Base-by-base conservation (phyloP, 1,140 invertebrate genomes). In the Drosophila chauvacae region DNA sequence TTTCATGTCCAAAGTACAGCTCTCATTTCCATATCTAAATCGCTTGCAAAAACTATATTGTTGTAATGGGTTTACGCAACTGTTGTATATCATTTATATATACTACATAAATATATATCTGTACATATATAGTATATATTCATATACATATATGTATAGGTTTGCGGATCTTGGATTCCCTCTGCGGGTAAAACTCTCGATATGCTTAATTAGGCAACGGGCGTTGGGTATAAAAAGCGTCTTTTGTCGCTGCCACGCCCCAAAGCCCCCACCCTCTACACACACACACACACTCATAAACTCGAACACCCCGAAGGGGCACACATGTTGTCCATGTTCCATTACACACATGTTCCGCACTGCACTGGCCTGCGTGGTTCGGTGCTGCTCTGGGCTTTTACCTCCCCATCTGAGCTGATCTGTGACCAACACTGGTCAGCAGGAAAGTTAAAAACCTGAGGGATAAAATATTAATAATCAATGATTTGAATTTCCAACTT, bases 181-280 rank as follows among this genome's bases (percentile, higher is more conserved):
- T 47, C 58, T 18, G 20, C 66, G 33, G 28, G n/a, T 30, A 69
- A 41, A 39, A 56, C 30, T 74, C 81, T 73, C 61, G 78, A 81
- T 84, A 85, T 90, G 84, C 84, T 83, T 86, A 85, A 87, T 87
- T 82, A 87, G 83, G 80, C 83, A 87, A 87, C 69, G 74, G 81
- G 84, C 82, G 69, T 90, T 71, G 74, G 69, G 81, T 72, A 90
- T 90, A 75, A 90, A 84, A 88, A 85, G 84, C 84, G 81, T 84
- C 81, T 88, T 77, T 88, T 83, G 81, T 88, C 77, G 81, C 66
- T 73, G 84, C 85, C 86, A 78, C 84, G 74, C 84, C 83, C 82
- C 82, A 71, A 23, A 26, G 3, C 23, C 42, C 65, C 66, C 41
- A 53, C 60, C 33, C 55, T 45, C 44, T 42, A 50, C 41, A 50